Conservation (phyloP, 2,113 vertebrate genomes). For the Boleophthalmus pectinirostris region DNA sequence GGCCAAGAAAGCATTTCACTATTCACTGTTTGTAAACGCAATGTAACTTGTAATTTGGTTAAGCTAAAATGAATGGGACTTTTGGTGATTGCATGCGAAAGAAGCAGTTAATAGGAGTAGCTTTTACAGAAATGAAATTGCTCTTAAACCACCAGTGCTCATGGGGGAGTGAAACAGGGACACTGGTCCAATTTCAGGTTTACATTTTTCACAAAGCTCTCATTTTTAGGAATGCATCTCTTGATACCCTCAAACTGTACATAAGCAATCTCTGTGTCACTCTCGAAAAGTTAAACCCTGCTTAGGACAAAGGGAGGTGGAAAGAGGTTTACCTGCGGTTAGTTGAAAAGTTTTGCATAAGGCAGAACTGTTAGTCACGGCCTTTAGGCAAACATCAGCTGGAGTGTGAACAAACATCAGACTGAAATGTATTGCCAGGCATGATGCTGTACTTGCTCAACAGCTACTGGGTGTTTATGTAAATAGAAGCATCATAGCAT, state of each 20-base stretch:
- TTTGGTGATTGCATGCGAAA: conserved; percentile 3
- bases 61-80: conserved; percentile 19
- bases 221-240: conserved; percentile 47
- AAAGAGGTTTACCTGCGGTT: conserved; percentile 52
- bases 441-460: conserved; percentile 13
- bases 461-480: conserved; percentile 31
- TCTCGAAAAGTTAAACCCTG: conserved; percentile 64
- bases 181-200: conserved; percentile 21
- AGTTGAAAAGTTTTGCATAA: conserved; percentile 45
- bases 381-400: conserved; percentile 50
- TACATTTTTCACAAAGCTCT: conserved; percentile 49
- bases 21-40: conserved; percentile 38
- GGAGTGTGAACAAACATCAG: conserved; percentile 57
- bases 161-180: neutral
- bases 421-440: conserved; percentile 1
- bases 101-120: conserved; percentile 3
- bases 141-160: neutral
- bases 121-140: conserved; percentile 18
- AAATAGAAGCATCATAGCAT: conserved; percentile 13
- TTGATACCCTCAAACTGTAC: conserved; percentile 44
- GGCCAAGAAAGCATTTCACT: conserved; percentile 25
- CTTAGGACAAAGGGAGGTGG: conserved; percentile 49
- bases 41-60: conserved; percentile 37
- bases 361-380: conserved; percentile 35
- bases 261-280: conserved; percentile 18